Conservation (phyloP, 2,113 vertebrate genomes). For the Puma concolor region DNA sequence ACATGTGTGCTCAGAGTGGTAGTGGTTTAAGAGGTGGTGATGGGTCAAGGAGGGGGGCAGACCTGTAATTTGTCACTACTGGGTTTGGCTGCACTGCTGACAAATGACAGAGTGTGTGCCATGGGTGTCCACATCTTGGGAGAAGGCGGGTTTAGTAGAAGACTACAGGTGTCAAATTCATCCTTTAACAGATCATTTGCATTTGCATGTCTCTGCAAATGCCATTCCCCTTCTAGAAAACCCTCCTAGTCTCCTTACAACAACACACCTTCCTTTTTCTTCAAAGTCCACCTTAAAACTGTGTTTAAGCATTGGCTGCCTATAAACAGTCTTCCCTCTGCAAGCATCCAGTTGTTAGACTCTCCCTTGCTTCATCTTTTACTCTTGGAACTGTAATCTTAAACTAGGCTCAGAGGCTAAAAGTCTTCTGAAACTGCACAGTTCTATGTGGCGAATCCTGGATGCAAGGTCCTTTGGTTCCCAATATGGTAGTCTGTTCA, state of each 20-base stretch:
- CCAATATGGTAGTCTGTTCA: neutral
- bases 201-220: neutral
- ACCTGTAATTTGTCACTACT: constrained; percentile 89
- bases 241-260: neutral
- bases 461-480: neutral
- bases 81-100: constrained; percentile 92
- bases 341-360: neutral
- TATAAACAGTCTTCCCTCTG: neutral
- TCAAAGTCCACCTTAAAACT: neutral
- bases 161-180: neutral
- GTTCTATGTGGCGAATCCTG: neutral
- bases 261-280: neutral
- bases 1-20: neutral
- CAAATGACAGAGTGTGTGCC: constrained; percentile 81
- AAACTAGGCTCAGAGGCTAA: neutral
- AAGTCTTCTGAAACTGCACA: neutral
- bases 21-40: neutral
- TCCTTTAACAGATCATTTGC: neutral
- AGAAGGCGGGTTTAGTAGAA: neutral
- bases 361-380: neutral
- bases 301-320: neutral
- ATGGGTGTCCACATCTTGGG: neutral
- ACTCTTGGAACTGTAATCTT: neutral
- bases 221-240: neutral
- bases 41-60: constrained; percentile 92